Evolutionary conservation across 2,797 vertebrate species (phyloP).

Genomic region (Helostoma temminkii): DNA sequence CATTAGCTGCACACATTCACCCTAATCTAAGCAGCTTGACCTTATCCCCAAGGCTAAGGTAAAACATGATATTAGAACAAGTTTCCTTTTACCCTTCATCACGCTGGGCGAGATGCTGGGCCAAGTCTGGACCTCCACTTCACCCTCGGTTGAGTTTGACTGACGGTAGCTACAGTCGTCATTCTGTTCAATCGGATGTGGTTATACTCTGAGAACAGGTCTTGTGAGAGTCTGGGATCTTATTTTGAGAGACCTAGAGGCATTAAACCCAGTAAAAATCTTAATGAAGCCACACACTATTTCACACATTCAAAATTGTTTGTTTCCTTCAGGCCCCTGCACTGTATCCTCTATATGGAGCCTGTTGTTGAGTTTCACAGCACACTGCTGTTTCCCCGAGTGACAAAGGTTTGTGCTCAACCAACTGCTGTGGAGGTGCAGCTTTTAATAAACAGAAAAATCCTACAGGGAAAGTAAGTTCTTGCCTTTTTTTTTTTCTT

Average conservation of each 20-base stretch:
- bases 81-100: slow-evolving; percentile 61
- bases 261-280: background rate
- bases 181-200: slow-evolving; percentile 2
- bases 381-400: background rate
- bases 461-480: slow-evolving; percentile 29
- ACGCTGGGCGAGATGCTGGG: slow-evolving; percentile 27
- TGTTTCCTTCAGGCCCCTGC: background rate
- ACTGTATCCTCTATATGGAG: background rate
- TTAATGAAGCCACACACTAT: background rate
- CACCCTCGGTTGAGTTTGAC: slow-evolving; percentile 32
- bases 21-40: slow-evolving; percentile 64
- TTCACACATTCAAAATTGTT: background rate
- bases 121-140: slow-evolving; percentile 23
- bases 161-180: slow-evolving; percentile 22
- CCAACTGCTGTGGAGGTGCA: slow-evolving; percentile 11
- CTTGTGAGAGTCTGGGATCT: background rate
- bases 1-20: slow-evolving; percentile 36
- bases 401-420: slow-evolving; percentile 17
- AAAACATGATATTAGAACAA: slow-evolving; percentile 54
- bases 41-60: slow-evolving; percentile 49
- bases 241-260: background rate
- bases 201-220: background rate
- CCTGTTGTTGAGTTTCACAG: slow-evolving; percentile 6
- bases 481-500: background rate
- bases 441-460: slow-evolving; percentile 39